phyloP scores from a whole-genome alignment of 2,113 vertebrate species.

The Pelodiscus sinensis region DNA sequence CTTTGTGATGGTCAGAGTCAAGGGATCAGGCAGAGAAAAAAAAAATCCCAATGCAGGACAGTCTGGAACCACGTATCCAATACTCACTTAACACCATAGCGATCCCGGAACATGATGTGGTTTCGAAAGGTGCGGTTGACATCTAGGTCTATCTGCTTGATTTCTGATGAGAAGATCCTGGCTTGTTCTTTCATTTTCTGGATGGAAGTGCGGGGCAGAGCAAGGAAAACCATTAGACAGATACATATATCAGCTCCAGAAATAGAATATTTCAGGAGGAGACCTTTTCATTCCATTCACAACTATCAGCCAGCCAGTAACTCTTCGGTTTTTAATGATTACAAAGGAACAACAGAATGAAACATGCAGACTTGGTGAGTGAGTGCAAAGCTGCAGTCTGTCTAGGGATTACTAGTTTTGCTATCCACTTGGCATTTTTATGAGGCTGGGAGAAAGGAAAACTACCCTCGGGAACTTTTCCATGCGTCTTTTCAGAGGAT shows the following conservation, averaged over 20 bases:
- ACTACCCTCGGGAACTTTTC: not conserved
- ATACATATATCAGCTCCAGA: not conserved
- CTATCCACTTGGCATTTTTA: not conserved
- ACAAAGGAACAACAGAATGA: not conserved
- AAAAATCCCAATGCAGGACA: not conserved
- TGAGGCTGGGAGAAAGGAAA: not conserved
- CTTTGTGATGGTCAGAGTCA: too few species aligned
- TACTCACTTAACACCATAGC: constrained; percentile 92
- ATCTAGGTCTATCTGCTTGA: constrained; percentile 94
- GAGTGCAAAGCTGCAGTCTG: not conserved
- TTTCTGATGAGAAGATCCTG: constrained; percentile 85
- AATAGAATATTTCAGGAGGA: fast-evolving
- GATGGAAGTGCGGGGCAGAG: not conserved
- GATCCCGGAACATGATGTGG: constrained; percentile 94
- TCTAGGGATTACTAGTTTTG: not conserved
- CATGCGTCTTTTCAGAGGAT: not conserved
- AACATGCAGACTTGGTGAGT: not conserved
- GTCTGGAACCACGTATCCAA: fast-evolving
- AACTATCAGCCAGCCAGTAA: not conserved
- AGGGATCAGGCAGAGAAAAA: not conserved
- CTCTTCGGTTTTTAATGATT: not conserved
- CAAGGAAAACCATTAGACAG: not conserved
- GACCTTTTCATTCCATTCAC: not conserved
- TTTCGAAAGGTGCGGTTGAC: constrained; percentile 94
- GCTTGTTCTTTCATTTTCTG: constrained; percentile 93